Evolutionary conservation across 2,888 invertebrate genomes (phyloP).

Genomic region (Lepeophtheirus nordmannii): DNA sequence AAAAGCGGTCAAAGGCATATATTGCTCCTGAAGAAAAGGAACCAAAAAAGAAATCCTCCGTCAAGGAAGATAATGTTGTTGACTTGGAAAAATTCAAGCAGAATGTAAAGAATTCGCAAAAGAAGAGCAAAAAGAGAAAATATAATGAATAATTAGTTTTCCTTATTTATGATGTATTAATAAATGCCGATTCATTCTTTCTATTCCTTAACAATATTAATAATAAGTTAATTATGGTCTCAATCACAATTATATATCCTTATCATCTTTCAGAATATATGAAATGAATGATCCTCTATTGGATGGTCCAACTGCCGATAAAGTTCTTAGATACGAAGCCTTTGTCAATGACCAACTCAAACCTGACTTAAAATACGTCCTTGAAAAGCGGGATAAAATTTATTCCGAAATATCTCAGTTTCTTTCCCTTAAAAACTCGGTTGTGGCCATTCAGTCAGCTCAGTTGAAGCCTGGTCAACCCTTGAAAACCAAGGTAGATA

Average conservation of each 20-base stretch:
- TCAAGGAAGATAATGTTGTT: neutral
- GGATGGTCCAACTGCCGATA: conserved; percentile 28
- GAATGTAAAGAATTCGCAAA: conserved; percentile 14
- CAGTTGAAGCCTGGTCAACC: conserved; percentile 39
- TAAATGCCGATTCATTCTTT: no score
- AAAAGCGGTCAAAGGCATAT: conserved; percentile 61
- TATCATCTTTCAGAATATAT: neutral
- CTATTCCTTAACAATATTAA: no score
- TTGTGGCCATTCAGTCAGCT: conserved; percentile 47
- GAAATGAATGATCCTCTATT: neutral
- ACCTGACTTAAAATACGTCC: conserved; percentile 45
- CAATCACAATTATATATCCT: neutral
- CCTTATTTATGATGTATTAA: no score
- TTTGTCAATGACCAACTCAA: conserved; percentile 62
- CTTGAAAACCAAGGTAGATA: conserved; percentile 53
- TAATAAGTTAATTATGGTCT: no score
- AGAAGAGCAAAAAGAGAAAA: conserved; percentile 4
- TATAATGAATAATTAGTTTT: neutral
- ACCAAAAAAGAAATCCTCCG: neutral
- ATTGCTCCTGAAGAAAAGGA: conserved; percentile 54
- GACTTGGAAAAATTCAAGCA: conserved; percentile 15
- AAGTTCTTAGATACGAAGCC: conserved; percentile 45
- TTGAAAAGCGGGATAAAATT: conserved; percentile 43
- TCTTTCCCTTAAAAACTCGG: conserved; percentile 51
- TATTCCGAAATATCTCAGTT: conserved; percentile 55